Conservation (phyloP, 2,888 invertebrate species). For the Melangyna quadrimaculata region DNA sequence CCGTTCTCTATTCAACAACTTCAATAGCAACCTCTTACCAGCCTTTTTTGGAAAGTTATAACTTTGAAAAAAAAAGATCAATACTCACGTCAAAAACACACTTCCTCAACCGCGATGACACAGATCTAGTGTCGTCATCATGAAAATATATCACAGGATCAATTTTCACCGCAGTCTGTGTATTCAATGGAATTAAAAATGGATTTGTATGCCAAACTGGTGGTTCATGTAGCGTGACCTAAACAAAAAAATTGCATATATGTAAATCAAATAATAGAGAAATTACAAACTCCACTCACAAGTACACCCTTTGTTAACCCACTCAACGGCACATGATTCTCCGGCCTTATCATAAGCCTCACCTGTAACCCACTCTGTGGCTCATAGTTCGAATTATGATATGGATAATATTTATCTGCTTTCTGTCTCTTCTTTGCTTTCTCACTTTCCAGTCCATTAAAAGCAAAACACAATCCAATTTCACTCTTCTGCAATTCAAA, state of each 20-base stretch:
- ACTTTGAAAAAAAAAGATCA: too few relatives aligned
- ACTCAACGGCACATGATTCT: constrained; percentile 75
- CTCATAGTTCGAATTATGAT: constrained; percentile 76
- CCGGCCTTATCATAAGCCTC: constrained; percentile 74
- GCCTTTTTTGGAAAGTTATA: too few relatives aligned
- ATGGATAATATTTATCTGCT: constrained; percentile 76
- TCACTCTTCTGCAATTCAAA: constrained; percentile 81
- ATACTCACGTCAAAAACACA: constrained; percentile 78
- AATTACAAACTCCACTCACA: not conserved
- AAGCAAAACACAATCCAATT: constrained; percentile 81
- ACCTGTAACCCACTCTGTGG: constrained; percentile 75
- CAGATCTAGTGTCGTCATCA: constrained; percentile 76
- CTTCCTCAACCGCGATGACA: constrained; percentile 74
- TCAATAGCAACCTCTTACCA: too few relatives aligned
- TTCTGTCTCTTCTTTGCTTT: constrained; percentile 74
- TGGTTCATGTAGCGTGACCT: constrained; percentile 77
- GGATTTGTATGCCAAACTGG: constrained; percentile 76
- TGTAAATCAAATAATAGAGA: too few relatives aligned
- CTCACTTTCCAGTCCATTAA: constrained; percentile 80
- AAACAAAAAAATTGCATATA: not conserved
- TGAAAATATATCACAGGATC: constrained; percentile 78
- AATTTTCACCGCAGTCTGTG: constrained; percentile 75
- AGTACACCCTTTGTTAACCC: constrained; percentile 74
- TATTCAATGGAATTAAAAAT: constrained; percentile 75
- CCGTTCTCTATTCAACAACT: too few relatives aligned